These are phyloP conservation scores for Neoscelio sp. DNA, from an alignment of 2,888 invertebrate species.

Conservation along the genomic window DNA sequence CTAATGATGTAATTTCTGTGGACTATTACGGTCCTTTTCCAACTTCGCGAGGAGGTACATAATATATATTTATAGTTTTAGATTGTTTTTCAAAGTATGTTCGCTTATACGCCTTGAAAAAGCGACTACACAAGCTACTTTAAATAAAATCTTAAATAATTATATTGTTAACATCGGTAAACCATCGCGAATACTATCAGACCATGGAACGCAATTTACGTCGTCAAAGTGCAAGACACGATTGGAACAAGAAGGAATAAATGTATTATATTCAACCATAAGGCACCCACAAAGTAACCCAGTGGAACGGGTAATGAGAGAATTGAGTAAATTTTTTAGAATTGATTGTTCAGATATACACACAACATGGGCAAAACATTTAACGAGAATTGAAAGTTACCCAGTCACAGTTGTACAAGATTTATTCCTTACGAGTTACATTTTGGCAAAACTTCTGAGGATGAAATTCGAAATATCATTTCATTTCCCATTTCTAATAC, in stretches of 20 bases:
- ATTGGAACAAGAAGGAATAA: background rate
- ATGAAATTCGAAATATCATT: too few relatives aligned
- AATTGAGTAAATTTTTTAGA: constrained; percentile 14
- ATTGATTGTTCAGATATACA: background rate
- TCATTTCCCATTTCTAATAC: too few relatives aligned
- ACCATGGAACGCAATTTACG: constrained; percentile 34
- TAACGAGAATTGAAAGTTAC: constrained; percentile 5
- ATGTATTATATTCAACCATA: constrained; percentile 1
- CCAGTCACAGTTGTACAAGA: too few relatives aligned
- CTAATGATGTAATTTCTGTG: constrained; percentile 1
- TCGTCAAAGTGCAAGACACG: background rate
- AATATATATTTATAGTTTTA: constrained; percentile 23
- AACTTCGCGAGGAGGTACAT: background rate
- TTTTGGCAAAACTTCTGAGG: too few relatives aligned
- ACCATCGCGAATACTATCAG: constrained; percentile 12
- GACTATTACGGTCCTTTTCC: constrained; percentile 22
- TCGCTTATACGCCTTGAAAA: constrained; percentile 6
- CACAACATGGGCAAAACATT: background rate
- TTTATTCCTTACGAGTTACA: too few relatives aligned
- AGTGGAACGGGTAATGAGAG: background rate
- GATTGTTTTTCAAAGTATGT: constrained; percentile 31
- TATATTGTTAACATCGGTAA: constrained; percentile 13
- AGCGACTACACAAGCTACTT: background rate
- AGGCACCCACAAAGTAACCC: constrained; percentile 6
- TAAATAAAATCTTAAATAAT: background rate